These are phyloP conservation scores for Criorhina ranunculi DNA, from an alignment of 2,888 invertebrate species.

Conservation along the genomic window DNA sequence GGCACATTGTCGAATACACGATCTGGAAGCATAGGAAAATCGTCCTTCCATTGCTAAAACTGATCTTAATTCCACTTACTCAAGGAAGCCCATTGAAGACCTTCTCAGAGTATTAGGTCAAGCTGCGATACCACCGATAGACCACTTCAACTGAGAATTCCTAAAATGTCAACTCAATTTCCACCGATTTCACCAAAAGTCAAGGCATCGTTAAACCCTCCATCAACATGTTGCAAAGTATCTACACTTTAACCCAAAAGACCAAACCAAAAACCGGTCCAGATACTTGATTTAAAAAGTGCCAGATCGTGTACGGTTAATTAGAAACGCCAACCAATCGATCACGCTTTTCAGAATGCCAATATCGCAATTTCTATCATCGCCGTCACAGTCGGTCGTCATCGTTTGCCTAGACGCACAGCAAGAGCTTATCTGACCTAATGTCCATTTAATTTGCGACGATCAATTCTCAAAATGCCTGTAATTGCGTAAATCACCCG, in stretches of 20 bases:
- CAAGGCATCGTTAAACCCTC: neutral
- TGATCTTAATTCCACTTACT: no score
- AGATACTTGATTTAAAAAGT: neutral
- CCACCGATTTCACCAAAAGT: no score
- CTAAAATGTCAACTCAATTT: no score
- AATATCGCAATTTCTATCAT: slow-evolving; percentile 47
- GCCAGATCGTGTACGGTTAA: slow-evolving; percentile 27
- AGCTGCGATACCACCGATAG: no score
- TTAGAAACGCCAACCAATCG: slow-evolving; percentile 24
- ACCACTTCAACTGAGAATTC: no score
- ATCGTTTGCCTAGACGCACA: slow-evolving; percentile 1
- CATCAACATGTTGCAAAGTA: neutral
- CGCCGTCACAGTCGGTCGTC: slow-evolving; percentile 20
- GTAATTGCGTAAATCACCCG: slow-evolving; percentile 69
- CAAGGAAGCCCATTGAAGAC: no score
- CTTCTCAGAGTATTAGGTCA: no score
- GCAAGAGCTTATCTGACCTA: slow-evolving; percentile 40
- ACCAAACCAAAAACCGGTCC: no score
- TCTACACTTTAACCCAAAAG: neutral
- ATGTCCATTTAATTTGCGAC: slow-evolving; percentile 68
- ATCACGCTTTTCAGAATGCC: slow-evolving; percentile 50
- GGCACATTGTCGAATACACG: no score
- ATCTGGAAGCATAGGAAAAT: no score
- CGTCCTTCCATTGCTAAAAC: no score
- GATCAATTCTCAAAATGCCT: slow-evolving; percentile 64